Evolutionary conservation across 2,888 invertebrate species (phyloP), one percentile per base, ranked within the genome.

Genomic region (Scrobipalpa costella): DNA sequence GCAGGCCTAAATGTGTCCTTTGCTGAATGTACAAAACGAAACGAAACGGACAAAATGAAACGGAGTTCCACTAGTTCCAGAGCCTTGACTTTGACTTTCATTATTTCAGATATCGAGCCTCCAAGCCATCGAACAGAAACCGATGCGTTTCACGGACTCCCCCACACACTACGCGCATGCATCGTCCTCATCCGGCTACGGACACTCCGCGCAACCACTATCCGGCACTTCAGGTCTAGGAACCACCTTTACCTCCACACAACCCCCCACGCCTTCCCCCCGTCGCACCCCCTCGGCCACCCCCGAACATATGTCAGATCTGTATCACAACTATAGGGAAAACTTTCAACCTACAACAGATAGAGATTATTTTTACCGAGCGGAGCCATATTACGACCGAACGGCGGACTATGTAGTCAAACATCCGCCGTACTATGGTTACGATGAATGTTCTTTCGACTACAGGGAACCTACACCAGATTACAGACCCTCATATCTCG

Each of bases 111-210:
- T 90, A 64, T 79, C 88, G 2, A 86, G 87, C 58, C 78, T 93
- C 8, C 93, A 92, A 74, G 79, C 89, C 17, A 92, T 92, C 61
- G 94, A 93, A 67, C 92, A 92, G 71, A 94, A 94, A 72, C 95
- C 95, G 0, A 84, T 95, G 59, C 90, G 95, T 63, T 95, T 95
- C 84, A 95, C 95, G 0, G 95, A 96, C 81, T 95, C 95, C 1
- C 95, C 95, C 13, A 94, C 94, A 64, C 95, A 94, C 75, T 94
- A 94, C 81, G 92, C 92, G 5, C 92, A 88, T 63, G 81, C 90
- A 5, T 92, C 90, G 57, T 89, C 92, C 0, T 90, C 92, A 0
- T 90, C 91, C 0, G 90, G 89, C 15, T 90, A 88, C 77, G 93
- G 92, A 0, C 86, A 90, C 64, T 92, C 93, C 0, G 92, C 86